Percentiles rank a stretch among this genome's conserved stretches.
These are phyloP conservation scores for Cantharis rustica DNA, from an alignment of 2,888 invertebrate genomes.

Conservation along the genomic window DNA sequence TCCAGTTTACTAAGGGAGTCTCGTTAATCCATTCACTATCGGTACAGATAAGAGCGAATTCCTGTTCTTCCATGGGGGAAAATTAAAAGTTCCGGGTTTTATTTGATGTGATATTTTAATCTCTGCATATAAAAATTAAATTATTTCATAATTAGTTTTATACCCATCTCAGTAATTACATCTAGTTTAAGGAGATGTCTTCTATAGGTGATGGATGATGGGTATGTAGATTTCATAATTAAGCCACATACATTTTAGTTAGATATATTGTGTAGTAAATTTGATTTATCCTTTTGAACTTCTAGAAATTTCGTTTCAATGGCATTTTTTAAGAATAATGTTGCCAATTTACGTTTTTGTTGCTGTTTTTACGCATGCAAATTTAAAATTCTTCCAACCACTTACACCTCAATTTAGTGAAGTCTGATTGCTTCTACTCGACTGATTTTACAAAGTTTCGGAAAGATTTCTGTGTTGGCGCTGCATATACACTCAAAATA, in stretches of 20 bases:
- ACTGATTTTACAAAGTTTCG: neutral
- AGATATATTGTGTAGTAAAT: neutral
- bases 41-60: too few species aligned
- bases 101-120: neutral
- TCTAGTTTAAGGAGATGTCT: neutral
- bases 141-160: neutral
- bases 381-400: neutral
- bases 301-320: neutral
- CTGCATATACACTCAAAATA: neutral
- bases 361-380: neutral
- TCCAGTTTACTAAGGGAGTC: too few species aligned
- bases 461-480: neutral
- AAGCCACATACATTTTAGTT: neutral
- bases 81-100: neutral
- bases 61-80: too few species aligned
- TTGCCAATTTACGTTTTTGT: neutral
- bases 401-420: neutral
- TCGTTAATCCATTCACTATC: too few species aligned
- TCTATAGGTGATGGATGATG: neutral
- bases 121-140: neutral
- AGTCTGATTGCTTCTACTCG: neutral
- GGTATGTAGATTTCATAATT: neutral
- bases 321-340: neutral
- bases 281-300: neutral
- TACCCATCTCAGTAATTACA: neutral